These are phyloP conservation scores for Drosophila tsacasi DNA, from an alignment of 1,140 invertebrate genomes.

Conservation along the genomic window DNA sequence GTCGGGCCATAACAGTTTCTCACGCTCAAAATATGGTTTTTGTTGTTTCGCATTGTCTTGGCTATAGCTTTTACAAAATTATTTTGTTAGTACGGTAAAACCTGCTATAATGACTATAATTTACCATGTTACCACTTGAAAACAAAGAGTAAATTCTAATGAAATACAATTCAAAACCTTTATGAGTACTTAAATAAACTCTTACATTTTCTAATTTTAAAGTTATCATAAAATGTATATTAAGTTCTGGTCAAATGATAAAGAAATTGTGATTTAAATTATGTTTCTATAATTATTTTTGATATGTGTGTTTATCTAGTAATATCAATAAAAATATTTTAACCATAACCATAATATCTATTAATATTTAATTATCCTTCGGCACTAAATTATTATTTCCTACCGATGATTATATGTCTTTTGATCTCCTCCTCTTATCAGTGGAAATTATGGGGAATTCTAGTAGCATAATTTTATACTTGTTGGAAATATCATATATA, in stretches of 20 bases:
- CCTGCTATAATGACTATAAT: no score
- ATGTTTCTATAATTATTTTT: no score
- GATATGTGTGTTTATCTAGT: no score
- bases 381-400: no score
- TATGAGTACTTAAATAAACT: no score
- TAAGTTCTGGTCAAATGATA: no score
- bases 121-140: not conserved
- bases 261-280: no score
- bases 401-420: not conserved
- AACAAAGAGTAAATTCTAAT: not conserved
- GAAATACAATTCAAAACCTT: not conserved
- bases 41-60: slow-evolving; percentile 44
- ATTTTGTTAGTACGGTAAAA: not conserved
- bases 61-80: slow-evolving; percentile 25
- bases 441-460: no score
- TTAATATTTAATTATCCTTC: not conserved
- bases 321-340: not conserved
- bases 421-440: no score
- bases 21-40: slow-evolving; percentile 77
- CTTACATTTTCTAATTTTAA: no score
- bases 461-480: not conserved
- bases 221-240: no score
- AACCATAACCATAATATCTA: not conserved
- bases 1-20: slow-evolving; percentile 70
- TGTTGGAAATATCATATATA: not conserved